Evolutionary conservation across 2,797 vertebrate genomes (phyloP), one percentile per base, ranked within the genome.

Genomic region (Phalanger gymnotis): DNA sequence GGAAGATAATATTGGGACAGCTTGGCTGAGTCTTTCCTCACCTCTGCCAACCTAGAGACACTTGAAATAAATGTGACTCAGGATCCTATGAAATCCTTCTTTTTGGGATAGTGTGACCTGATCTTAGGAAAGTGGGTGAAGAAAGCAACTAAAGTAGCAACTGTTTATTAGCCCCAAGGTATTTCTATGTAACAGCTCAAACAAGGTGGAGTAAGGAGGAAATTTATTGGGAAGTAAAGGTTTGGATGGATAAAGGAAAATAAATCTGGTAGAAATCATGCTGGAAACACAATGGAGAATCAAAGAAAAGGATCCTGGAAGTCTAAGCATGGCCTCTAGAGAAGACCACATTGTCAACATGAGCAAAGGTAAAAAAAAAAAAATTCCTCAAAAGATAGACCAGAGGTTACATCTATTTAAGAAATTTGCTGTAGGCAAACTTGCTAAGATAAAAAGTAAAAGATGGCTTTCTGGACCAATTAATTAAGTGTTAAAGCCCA

Each of bases 321-420:
- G 34, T n/a, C 14, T 12, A 58, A 11, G 28, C 30, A 11, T 31
- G 30, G 30, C 57, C 30, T 58, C 30, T 16, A 66, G 14, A 66
- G 34, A n/a, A 66, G 34, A 66, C 14, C 34, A 66, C 13, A 14
- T n/a, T 66, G 61, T 6, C 13, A 66, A 34, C 14, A 66, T 19
- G 31, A 66, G 12, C 3, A 19, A 66, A 5, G 61, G 34, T n/a
- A 19, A 66, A 28, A 66, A n/a, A 66, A 4, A 12, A 66, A n/a
- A 66, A 66, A 16, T 16, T 66, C 14, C 61, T 1, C 34, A n/a
- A 34, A 66, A 66, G 61, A n/a, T 14, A 16, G 93, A 56, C 25
- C 89, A 95, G 61, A 93, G 2, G 16, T 51, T 57, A 5, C 73
- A 93, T 34, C 61, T 87, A 57, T 91, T 94, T 91, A 51, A 56